Evolutionary conservation across 1,140 invertebrate species (phyloP), one percentile per base, ranked within the genome.

Genomic region (Drosophila elegans): DNA sequence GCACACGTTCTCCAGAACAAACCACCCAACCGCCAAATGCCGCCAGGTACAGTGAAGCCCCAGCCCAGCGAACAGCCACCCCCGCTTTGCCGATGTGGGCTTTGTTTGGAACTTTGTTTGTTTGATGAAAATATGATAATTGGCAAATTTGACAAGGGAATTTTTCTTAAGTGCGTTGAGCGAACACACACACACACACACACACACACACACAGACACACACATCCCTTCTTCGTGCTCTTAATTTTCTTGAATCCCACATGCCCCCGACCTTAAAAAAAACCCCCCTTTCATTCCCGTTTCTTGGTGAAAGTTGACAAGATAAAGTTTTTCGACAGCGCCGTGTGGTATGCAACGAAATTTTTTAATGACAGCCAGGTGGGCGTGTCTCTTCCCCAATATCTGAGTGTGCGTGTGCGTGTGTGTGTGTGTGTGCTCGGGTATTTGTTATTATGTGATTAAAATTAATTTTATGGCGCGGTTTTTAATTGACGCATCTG

Each of bases 51-150:
- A 51, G 48, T 51, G 52, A n/a, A 39, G 16, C 32, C 44, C 32
- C 44, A 11, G 13, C 38, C 55, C 39, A 45, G 12, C 52, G 34
- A 21, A 34, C 13, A 11, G n/a, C 39, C 36, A 49, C 16, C 39
- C 32, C 55, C 42, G 21, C 34, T 11, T 2, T 12, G 46, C 38
- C 25, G 21, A 38, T 25, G 68, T 21, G 25, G 41, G 46, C 49
- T 51, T 48, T 55, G 66, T 79, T 63, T 66, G 60, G 76, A 88
- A 89, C 85, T 89, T 89, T 89, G 79, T 90, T 91, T 91, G 80
- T 91, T 90, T 91, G 90, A 90, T 88, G 90, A 90, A 91, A 91
- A 91, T 91, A 91, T 91, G 90, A 91, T 91, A 91, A 91, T 91
- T 91, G 90, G 90, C 90, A 91, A 91, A 91, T 91, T 91, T 91